Conservation (phyloP, 2,113 vertebrate genomes). For the Polypterus senegalus region DNA sequence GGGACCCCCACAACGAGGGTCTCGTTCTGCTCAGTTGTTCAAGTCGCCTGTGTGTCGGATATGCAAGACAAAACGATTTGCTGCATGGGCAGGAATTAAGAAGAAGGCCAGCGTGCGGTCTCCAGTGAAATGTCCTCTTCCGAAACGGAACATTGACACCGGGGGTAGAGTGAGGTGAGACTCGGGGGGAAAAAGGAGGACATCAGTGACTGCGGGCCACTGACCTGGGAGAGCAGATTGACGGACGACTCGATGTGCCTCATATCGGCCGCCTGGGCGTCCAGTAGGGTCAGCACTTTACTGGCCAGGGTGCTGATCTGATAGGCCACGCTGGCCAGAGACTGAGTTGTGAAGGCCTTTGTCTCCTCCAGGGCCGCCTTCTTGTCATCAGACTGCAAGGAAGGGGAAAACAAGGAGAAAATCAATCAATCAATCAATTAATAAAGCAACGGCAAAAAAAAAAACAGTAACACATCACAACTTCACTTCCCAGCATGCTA, state of each 20-base stretch:
- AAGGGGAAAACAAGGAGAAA: not conserved
- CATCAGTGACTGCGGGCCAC: not conserved
- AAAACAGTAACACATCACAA: no score
- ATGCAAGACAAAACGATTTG: no score
- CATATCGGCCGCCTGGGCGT: slow-evolving; percentile 56
- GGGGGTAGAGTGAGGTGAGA: not conserved
- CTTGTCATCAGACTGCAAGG: slow-evolving; percentile 54
- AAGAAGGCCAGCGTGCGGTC: no score
- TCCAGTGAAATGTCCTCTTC: not conserved
- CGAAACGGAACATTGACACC: no score
- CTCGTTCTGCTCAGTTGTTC: no score
- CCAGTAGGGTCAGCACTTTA: slow-evolving; percentile 58
- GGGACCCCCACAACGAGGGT: no score
- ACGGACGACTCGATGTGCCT: slow-evolving; percentile 57
- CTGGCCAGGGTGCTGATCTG: slow-evolving; percentile 72
- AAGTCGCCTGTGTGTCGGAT: no score
- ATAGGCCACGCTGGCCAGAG: slow-evolving; percentile 74
- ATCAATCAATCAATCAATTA: not conserved
- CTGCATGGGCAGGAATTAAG: no score
- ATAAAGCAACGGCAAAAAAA: not conserved
- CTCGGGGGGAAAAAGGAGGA: not conserved
- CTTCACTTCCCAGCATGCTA: no score
- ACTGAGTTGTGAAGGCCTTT: slow-evolving; percentile 67
- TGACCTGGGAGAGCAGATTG: slow-evolving; percentile 58
- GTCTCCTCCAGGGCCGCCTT: slow-evolving; percentile 64